Base-by-base conservation (phyloP, 2,797 vertebrate species). In the Myiothlypis chrysogaster region DNA sequence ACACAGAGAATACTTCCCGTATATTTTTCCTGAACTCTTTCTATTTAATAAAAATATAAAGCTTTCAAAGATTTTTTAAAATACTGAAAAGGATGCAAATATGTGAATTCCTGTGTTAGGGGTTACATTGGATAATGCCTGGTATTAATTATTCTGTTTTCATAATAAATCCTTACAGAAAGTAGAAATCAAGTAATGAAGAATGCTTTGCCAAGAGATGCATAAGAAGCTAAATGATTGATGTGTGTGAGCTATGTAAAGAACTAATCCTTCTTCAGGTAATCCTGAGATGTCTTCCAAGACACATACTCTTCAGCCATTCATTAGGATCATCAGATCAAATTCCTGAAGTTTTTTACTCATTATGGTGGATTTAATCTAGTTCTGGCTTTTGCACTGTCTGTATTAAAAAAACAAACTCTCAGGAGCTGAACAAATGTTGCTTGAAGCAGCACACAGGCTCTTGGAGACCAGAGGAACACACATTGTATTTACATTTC, bases 221-320 rank as follows among this genome's bases (percentile, higher is more conserved):
- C 76, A 76, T 14, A 19, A 89, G 55, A 55, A 87, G 25, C 2
- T 70, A 83, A 85, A 92, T 59, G 39, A 85, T 32, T 89, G 57
- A 87, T 83, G 64, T 73, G 23, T 7, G 2, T 71, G 59, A 89
- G 73, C 75, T 81, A n/a, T 73, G 64, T 75, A 85, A 93, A 3
- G 8, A 79, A 52, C 28, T 93, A 94, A 95, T 95, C 86, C 81
- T 89, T 85, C 68, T 94, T 59, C 86, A 97, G 78, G 94, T 93
- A 95, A 92, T 92, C 83, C 86, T 75, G 55, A 87, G 63, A 78
- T 87, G 41, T 71, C 78, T 97, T 93, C 81, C 81, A 90, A 80
- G 69, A 68, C 34, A 64, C 72, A 71, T 93, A n/a, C 12, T 93
- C 61, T 86, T 92, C 57, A 87, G 47, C n/a, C 55, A 53, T 59